phyloP scores from a whole-genome alignment of 2,888 invertebrate species.

The Bembecia ichneumoniformis region DNA sequence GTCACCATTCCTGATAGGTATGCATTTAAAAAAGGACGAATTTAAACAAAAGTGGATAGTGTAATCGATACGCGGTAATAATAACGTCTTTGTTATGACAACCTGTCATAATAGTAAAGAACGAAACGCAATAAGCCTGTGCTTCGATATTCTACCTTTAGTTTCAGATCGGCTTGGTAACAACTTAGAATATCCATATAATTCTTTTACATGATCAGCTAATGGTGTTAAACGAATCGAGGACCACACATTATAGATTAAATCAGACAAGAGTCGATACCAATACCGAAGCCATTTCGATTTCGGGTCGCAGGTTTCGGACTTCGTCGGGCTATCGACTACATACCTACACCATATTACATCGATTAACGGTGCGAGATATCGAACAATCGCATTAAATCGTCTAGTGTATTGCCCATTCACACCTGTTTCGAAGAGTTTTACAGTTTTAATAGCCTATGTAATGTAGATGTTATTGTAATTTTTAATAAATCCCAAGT shows the following conservation, averaged over 20 bases:
- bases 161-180: no score
- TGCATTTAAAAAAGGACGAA: slow-evolving; percentile 25
- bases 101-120: slow-evolving; percentile 38
- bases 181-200: slow-evolving; percentile 21
- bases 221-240: slow-evolving; percentile 28
- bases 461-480: slow-evolving; percentile 9
- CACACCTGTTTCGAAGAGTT: slow-evolving; percentile 28
- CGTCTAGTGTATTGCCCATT: slow-evolving; percentile 38
- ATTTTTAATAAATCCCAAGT: slow-evolving; percentile 5
- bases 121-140: background rate
- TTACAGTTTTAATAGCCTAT: slow-evolving; percentile 12
- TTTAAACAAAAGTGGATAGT: slow-evolving; percentile 25
- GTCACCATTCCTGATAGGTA: background rate
- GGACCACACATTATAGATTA: slow-evolving; percentile 47
- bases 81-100: slow-evolving; percentile 40
- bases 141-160: background rate
- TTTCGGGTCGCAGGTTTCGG: slow-evolving; percentile 7
- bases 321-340: slow-evolving; percentile 17
- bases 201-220: slow-evolving; percentile 25
- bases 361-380: slow-evolving; percentile 39
- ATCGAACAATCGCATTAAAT: slow-evolving; percentile 41
- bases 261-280: slow-evolving; percentile 34
- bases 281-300: slow-evolving; percentile 35
- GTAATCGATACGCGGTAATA: slow-evolving; percentile 38
- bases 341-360: slow-evolving; percentile 40